Evolutionary conservation across 37 sponge, comb jelly and placozoan species (phyloP).

Genomic region (Chondrilla cf. caribensis): DNA sequence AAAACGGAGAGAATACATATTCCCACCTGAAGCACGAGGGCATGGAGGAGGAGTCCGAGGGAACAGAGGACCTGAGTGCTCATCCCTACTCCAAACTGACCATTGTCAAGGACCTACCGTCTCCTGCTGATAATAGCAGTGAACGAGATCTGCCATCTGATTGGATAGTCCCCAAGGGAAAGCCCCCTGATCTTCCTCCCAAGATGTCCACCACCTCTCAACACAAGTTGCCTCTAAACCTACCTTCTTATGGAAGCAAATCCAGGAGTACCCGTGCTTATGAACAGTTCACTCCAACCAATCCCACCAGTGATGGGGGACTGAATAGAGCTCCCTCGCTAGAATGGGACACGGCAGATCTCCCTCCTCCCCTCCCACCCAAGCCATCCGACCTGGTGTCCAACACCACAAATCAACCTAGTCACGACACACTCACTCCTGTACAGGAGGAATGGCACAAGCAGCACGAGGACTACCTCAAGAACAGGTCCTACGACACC

Average conservation of each 20-base stretch:
- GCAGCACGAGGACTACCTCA: not conserved
- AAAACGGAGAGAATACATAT: not conserved
- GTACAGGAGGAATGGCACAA: constrained; percentile 6
- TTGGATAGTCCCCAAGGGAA: not conserved
- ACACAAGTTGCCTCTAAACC: too few relatives aligned
- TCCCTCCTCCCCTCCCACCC: not conserved
- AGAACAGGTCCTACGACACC: not conserved
- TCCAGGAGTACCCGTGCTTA: too few relatives aligned
- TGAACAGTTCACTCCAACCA: not conserved
- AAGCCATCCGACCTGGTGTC: not conserved
- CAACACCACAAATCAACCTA: not conserved
- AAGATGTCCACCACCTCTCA: not conserved
- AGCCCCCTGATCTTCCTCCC: not conserved
- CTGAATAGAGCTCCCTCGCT: not conserved
- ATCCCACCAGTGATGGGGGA: not conserved
- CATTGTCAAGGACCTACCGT: too few relatives aligned
- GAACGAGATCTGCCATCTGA: not conserved
- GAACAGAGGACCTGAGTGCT: too few relatives aligned
- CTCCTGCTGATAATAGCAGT: not conserved
- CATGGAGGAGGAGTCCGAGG: not conserved
- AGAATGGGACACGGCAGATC: constrained; percentile 11
- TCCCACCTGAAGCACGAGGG: not conserved
- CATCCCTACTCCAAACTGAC: too few relatives aligned
- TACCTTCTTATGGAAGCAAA: too few relatives aligned
- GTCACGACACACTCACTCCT: not conserved